Conservation (phyloP, 2,113 vertebrate genomes). For the Beaufortia kweichowensis region DNA sequence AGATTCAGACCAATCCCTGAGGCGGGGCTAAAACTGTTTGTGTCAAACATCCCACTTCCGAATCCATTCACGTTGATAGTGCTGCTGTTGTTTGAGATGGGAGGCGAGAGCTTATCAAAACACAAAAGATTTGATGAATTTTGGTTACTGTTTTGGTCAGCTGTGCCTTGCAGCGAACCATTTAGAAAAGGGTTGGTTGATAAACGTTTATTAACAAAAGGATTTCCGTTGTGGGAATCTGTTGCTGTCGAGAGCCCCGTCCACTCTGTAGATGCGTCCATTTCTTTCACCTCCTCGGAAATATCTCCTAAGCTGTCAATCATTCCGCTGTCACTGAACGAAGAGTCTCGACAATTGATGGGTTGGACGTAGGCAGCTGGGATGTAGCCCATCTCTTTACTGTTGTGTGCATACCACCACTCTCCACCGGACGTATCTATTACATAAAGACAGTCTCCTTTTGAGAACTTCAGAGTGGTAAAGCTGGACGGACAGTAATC, state of each 20-base stretch:
- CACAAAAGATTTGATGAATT: constrained; percentile 79
- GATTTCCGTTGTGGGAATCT: constrained; percentile 78
- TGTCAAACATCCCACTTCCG: constrained; percentile 70
- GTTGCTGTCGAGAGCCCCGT: constrained; percentile 69
- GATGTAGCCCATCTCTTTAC: constrained; percentile 97
- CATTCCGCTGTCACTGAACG: constrained; percentile 89
- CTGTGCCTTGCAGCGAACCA: constrained; percentile 57
- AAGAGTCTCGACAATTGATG: constrained; percentile 80
- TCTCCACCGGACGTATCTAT: constrained; percentile 90
- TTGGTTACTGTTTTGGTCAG: constrained; percentile 69
- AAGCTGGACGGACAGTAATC: constrained; percentile 95
- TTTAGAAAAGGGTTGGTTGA: constrained; percentile 92
- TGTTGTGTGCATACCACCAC: constrained; percentile 99
- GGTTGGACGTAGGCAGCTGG: constrained; percentile 92
- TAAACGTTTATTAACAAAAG: constrained; percentile 77
- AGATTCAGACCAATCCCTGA: constrained; percentile 63
- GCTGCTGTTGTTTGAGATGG: constrained; percentile 61
- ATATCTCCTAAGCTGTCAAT: constrained; percentile 85
- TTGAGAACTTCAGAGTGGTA: constrained; percentile 94
- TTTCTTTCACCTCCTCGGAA: constrained; percentile 80
- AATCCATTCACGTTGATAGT: constrained; percentile 68
- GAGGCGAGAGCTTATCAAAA: constrained; percentile 74
- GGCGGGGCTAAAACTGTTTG: constrained; percentile 62
- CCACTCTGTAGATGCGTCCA: constrained; percentile 84
- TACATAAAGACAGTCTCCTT: constrained; percentile 92